Evolutionary conservation across 1,140 invertebrate genomes (phyloP).

Genomic region (Dendroctonus ponderosae): DNA sequence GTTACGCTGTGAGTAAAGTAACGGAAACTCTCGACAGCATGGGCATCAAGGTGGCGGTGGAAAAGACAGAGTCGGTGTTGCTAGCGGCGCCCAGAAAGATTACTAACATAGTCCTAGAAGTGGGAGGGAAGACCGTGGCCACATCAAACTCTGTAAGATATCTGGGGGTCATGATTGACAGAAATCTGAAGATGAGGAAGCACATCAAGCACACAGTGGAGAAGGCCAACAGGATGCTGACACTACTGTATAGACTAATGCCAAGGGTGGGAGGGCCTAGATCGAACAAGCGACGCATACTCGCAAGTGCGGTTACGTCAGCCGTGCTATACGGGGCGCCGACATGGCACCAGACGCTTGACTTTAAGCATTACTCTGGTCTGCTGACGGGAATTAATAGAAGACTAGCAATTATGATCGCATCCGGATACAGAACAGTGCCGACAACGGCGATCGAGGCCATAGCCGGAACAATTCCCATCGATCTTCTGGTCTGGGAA

Average conservation of each 20-base stretch:
- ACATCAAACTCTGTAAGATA: not conserved
- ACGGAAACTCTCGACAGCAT: not conserved
- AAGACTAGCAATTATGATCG: too few species aligned
- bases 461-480: slow-evolving; percentile 33
- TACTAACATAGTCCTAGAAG: not conserved
- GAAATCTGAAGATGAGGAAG: not conserved
- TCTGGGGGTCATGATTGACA: slow-evolving; percentile 1
- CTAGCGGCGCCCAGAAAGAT: not conserved
- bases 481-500: slow-evolving; percentile 35
- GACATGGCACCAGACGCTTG: slow-evolving; percentile 7
- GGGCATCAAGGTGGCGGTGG: not conserved
- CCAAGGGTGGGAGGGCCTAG: not conserved
- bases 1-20: not conserved
- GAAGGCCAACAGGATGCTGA: not conserved
- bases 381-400: too few species aligned
- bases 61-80: slow-evolving; percentile 13
- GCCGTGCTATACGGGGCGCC: not conserved
- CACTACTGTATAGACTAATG: not conserved
- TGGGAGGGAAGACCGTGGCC: not conserved
- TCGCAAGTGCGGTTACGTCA: not conserved
- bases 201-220: not conserved
- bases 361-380: too few species aligned
- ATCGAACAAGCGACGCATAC: not conserved
- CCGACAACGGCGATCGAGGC: slow-evolving; percentile 32
- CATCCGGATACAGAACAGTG: slow-evolving; percentile 38